Conservation (phyloP, 2,797 vertebrate species). For the Diceros bicornis region DNA sequence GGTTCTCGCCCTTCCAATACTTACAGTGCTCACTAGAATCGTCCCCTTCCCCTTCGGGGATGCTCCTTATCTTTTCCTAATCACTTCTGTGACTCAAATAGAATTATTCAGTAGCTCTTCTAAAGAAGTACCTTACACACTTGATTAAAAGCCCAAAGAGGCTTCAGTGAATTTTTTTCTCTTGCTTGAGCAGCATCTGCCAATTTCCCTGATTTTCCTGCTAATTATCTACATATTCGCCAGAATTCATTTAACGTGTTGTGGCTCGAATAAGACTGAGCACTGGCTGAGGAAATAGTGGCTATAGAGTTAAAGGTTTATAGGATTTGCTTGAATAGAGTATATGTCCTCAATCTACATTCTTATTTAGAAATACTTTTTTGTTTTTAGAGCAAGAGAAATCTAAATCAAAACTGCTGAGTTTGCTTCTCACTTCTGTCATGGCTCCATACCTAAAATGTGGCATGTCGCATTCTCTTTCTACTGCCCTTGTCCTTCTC, state of each 20-base stretch:
- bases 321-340: constrained; percentile 45
- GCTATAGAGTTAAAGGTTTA: background rate
- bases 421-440: background rate
- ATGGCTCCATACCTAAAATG: background rate
- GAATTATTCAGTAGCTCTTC: constrained; percentile 83
- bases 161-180: constrained; percentile 69
- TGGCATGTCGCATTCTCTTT: background rate
- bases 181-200: constrained; percentile 82
- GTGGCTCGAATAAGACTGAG: constrained; percentile 71
- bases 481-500: background rate
- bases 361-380: background rate
- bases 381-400: background rate
- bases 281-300: constrained; percentile 16
- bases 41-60: constrained; percentile 82
- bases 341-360: background rate
- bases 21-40: background rate
- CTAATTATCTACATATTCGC: constrained; percentile 81
- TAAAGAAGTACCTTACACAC: constrained; percentile 79
- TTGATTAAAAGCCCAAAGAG: constrained; percentile 87
- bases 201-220: constrained; percentile 83
- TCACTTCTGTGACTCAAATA: constrained; percentile 75
- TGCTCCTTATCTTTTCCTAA: constrained; percentile 76
- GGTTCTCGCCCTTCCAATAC: background rate
- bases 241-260: constrained; percentile 76
- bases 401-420: background rate